Conservation (phyloP, 2,113 vertebrate species). For the Zosterops lateralis region DNA sequence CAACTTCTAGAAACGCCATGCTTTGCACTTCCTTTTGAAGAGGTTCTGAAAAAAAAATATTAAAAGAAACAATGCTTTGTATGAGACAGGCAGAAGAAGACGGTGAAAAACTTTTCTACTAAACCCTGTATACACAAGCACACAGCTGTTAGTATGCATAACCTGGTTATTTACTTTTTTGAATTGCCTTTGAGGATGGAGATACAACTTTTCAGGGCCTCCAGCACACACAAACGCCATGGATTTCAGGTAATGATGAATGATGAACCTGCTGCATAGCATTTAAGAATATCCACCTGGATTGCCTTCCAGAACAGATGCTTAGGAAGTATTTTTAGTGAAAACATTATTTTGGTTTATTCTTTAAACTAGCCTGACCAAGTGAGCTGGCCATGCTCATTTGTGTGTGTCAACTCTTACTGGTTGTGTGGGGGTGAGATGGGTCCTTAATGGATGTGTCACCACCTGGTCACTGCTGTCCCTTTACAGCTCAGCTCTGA, state of each 20-base stretch:
- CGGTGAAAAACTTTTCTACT: background rate
- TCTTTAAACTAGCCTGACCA: background rate
- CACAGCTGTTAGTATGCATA: accelerated
- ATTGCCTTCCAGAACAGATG: background rate
- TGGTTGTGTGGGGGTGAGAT: background rate
- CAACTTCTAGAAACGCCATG: constrained; percentile 90
- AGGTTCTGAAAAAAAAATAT: constrained; percentile 70
- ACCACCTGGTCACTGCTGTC: background rate
- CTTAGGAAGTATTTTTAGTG: background rate
- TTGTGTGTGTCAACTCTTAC: background rate
- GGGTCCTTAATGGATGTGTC: background rate
- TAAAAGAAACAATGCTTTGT: background rate
- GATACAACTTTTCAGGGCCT: background rate
- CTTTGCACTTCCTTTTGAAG: constrained; percentile 90
- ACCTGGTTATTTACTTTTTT: background rate
- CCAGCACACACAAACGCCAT: too few relatives aligned
- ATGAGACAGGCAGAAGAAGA: background rate
- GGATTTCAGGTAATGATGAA: background rate
- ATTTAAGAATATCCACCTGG: background rate
- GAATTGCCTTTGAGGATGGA: background rate
- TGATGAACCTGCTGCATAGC: background rate
- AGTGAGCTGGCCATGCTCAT: background rate
- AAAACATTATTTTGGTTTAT: background rate
- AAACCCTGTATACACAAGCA: background rate
- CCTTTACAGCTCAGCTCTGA: background rate